phyloP scores from a whole-genome alignment of 2,888 invertebrate species.

The Hermodice carunculata region DNA sequence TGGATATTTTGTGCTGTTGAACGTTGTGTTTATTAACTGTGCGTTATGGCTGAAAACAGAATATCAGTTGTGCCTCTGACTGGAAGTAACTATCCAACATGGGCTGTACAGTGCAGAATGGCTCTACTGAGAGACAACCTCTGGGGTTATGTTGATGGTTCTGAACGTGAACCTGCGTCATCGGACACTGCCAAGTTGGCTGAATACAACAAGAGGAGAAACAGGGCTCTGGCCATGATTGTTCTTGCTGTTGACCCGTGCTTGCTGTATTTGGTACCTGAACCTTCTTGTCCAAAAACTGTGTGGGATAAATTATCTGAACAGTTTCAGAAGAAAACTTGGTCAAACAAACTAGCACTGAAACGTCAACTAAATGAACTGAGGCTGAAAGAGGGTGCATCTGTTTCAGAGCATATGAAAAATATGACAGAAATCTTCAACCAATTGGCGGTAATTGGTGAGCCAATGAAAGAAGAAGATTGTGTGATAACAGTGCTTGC shows the following conservation, averaged over 20 bases:
- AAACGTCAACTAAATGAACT: background rate
- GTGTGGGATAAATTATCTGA: background rate
- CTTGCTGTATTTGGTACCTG: background rate
- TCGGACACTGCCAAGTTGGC: background rate
- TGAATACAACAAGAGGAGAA: background rate
- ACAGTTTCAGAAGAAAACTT: constrained; percentile 5
- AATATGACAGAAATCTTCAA: constrained; percentile 12
- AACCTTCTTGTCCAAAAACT: background rate
- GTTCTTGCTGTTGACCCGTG: background rate
- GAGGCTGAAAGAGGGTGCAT: constrained; percentile 4
- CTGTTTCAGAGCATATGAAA: constrained; percentile 8
- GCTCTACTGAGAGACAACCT: background rate
- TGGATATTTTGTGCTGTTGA: too few species aligned
- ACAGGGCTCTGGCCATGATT: background rate
- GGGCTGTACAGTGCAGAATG: background rate
- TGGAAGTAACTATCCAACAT: background rate
- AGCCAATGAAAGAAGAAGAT: background rate
- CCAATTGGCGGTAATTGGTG: constrained; percentile 6
- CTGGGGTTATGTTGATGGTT: background rate
- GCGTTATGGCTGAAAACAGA: too few species aligned
- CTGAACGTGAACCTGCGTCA: background rate
- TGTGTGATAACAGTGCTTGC: constrained; percentile 3
- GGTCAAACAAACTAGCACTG: background rate
- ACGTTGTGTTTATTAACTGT: too few species aligned
- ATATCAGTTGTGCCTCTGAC: too few species aligned